These are phyloP conservation scores for Cebidichthys violaceus DNA, from an alignment of 2,113 vertebrate species.

Conservation along the genomic window DNA sequence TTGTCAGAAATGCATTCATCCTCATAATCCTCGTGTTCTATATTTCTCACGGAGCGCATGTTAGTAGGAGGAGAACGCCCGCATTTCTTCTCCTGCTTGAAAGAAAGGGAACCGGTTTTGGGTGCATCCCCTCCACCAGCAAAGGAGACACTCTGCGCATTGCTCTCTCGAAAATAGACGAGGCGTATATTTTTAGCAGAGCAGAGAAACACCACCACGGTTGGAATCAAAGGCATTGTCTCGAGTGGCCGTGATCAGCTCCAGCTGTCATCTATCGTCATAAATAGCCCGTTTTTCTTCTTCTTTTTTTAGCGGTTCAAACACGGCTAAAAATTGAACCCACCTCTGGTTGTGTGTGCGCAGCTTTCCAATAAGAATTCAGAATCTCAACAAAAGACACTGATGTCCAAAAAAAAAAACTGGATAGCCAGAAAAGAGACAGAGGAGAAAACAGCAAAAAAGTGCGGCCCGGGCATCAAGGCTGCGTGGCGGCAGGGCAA, in stretches of 20 bases:
- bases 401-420: neutral
- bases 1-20: neutral
- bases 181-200: neutral
- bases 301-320: neutral
- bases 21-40: too few relatives aligned
- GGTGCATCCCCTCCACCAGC: neutral
- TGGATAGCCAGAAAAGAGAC: neutral
- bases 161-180: neutral
- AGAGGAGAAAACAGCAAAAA: too few relatives aligned
- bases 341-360: neutral
- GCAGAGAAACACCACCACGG: neutral
- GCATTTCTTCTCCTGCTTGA: neutral
- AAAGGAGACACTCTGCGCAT: neutral
- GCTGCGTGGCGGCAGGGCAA: neutral
- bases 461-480: too few relatives aligned
- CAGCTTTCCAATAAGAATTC: too few relatives aligned
- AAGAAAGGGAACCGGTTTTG: neutral
- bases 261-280: neutral
- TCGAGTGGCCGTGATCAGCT: neutral
- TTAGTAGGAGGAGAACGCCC: neutral
- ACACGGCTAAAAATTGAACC: neutral
- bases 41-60: too few relatives aligned
- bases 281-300: neutral
- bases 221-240: neutral
- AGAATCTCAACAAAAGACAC: neutral